These are phyloP conservation scores for Gymnoscopelus braueri DNA, from an alignment of 2,797 vertebrate genomes.

Conservation along the genomic window DNA sequence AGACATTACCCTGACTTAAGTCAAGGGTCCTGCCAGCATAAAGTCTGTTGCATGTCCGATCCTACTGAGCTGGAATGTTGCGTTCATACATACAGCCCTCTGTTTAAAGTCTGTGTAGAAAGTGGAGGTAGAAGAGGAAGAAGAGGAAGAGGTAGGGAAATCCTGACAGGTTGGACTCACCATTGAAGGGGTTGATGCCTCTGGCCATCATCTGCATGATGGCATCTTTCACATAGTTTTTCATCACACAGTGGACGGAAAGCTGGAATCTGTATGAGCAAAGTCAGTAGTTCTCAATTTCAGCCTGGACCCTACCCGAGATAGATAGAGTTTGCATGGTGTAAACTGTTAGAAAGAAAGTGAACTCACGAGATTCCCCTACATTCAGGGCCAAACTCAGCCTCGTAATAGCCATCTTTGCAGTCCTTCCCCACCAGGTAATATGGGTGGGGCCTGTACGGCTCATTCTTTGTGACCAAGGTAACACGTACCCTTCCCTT, in stretches of 20 bases:
- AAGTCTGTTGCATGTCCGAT: no score
- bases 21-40: no score
- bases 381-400: conserved; percentile 94
- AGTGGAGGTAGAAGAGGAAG: no score
- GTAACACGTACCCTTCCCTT: conserved; percentile 94
- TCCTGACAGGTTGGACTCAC: conserved; percentile 76
- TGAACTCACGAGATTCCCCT: conserved; percentile 93
- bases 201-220: conserved; percentile 88
- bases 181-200: conserved; percentile 94
- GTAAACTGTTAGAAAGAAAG: neutral
- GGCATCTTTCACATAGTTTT: conserved; percentile 94
- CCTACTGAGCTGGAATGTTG: no score
- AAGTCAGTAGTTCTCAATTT: neutral
- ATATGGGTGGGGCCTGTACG: conserved; percentile 95
- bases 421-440: conserved; percentile 98
- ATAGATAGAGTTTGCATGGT: neutral
- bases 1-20: no score
- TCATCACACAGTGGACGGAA: conserved; percentile 97
- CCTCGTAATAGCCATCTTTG: conserved; percentile 95
- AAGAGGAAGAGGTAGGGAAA: neutral
- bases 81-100: no score
- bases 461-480: conserved; percentile 95
- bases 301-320: no score
- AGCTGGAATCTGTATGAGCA: conserved; percentile 90
- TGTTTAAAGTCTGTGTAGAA: no score